phyloP scores from a whole-genome alignment of 2,888 invertebrate species.

The Zhuqinia jingwanae region DNA sequence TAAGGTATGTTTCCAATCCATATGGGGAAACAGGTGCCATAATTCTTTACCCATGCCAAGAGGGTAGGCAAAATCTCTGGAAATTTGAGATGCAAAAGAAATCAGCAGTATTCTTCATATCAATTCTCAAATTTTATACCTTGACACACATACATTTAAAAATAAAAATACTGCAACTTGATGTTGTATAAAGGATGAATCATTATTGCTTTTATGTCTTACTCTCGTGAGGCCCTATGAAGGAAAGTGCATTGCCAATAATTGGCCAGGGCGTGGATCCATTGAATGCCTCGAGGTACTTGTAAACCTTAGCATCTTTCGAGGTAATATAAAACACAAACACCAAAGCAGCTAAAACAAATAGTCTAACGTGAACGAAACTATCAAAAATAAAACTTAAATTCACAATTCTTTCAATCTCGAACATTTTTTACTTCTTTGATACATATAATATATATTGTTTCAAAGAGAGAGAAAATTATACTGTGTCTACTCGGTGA shows the following conservation, averaged over 20 bases:
- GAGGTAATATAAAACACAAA: slow-evolving; percentile 17
- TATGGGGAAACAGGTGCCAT: slow-evolving; percentile 33
- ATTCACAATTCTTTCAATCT: slow-evolving; percentile 12
- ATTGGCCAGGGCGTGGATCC: slow-evolving; percentile 57
- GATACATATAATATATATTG: too few species aligned
- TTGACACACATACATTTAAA: too few species aligned
- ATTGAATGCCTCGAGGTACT: slow-evolving; percentile 10
- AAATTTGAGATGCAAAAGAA: too few species aligned
- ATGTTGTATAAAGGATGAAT: background rate
- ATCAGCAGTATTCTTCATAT: too few species aligned
- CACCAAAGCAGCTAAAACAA: background rate
- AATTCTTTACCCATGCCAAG: background rate
- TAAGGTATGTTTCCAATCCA: slow-evolving; percentile 65
- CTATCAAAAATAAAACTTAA: background rate
- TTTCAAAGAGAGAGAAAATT: too few species aligned
- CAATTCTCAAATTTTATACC: too few species aligned
- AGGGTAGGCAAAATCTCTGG: background rate
- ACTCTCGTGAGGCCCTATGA: slow-evolving; percentile 62
- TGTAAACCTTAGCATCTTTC: slow-evolving; percentile 40
- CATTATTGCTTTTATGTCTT: background rate
- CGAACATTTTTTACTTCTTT: slow-evolving; percentile 46
- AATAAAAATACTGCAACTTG: too few species aligned
- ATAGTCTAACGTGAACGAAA: slow-evolving; percentile 32
- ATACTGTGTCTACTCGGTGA: too few species aligned
- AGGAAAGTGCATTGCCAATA: slow-evolving; percentile 51